These are phyloP conservation scores for Scarus forsteni DNA, from an alignment of 2,797 vertebrate species.

Conservation along the genomic window DNA sequence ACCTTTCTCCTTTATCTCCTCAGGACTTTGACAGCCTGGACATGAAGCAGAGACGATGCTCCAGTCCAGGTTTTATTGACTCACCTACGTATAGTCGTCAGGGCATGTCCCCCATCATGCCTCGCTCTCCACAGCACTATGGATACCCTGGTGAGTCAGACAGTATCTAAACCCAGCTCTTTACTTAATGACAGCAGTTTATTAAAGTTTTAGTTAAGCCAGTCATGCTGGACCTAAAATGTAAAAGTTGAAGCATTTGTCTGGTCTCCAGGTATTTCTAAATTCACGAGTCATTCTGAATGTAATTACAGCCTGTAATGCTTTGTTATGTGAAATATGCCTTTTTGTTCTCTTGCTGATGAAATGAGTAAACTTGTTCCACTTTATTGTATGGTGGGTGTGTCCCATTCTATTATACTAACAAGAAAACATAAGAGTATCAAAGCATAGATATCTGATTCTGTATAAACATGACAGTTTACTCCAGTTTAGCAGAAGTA, in stretches of 20 bases:
- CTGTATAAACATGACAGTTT: no score
- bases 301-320: background rate
- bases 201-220: slow-evolving; percentile 38
- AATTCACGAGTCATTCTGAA: background rate
- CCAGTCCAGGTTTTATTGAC: slow-evolving; percentile 94
- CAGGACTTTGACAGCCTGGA: slow-evolving; percentile 94
- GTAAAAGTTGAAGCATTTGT: background rate
- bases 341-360: background rate
- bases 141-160: slow-evolving; percentile 90
- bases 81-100: slow-evolving; percentile 91
- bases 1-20: slow-evolving; percentile 21
- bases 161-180: background rate
- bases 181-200: background rate
- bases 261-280: no score
- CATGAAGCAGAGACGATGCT: slow-evolving; percentile 89
- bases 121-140: slow-evolving; percentile 92
- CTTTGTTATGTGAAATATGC: background rate
- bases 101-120: slow-evolving; percentile 93
- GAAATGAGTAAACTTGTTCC: background rate
- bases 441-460: no score
- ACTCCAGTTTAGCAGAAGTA: no score
- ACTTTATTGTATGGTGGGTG: background rate
- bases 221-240: background rate
- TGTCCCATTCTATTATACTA: no score
- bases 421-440: no score